These are phyloP conservation scores for Strigops habroptila DNA, from an alignment of 2,113 vertebrate genomes.

Conservation along the genomic window DNA sequence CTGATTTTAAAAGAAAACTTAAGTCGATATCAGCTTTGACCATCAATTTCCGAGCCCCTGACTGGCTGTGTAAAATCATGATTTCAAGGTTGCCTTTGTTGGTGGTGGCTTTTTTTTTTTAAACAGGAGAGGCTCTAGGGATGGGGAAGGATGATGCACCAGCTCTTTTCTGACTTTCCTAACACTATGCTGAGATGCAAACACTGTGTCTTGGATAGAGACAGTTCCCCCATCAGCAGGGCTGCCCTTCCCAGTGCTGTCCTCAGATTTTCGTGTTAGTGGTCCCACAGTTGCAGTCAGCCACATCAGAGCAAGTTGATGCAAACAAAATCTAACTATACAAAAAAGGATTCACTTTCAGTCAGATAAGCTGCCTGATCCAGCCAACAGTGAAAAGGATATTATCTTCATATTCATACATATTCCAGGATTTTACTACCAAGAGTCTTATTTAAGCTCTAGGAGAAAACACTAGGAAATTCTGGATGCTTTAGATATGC, in stretches of 20 bases:
- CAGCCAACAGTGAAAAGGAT: not conserved
- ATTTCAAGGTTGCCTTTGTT: not conserved
- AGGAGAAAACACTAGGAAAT: not conserved
- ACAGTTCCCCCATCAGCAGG: not conserved
- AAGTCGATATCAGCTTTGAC: not conserved
- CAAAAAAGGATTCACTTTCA: not conserved
- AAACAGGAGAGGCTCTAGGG: not conserved
- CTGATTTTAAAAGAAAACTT: not conserved
- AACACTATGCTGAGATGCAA: not conserved
- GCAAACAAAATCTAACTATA: not conserved
- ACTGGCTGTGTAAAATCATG: not conserved
- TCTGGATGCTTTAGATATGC: not conserved
- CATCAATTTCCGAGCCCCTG: not conserved
- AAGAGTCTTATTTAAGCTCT: not conserved
- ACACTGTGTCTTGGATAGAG: no score
- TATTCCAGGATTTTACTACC: not conserved
- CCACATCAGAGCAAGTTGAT: fast-evolving
- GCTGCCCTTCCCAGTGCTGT: not conserved
- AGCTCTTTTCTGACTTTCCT: not conserved
- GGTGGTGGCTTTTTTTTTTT: not conserved
- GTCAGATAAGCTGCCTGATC: not conserved
- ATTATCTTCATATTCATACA: not conserved
- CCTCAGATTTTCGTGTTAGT: not conserved
- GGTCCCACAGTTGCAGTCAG: not conserved
- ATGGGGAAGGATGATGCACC: not conserved